Conservation (phyloP, 2,797 vertebrate genomes). For the Hydrocynus forskahlii region DNA sequence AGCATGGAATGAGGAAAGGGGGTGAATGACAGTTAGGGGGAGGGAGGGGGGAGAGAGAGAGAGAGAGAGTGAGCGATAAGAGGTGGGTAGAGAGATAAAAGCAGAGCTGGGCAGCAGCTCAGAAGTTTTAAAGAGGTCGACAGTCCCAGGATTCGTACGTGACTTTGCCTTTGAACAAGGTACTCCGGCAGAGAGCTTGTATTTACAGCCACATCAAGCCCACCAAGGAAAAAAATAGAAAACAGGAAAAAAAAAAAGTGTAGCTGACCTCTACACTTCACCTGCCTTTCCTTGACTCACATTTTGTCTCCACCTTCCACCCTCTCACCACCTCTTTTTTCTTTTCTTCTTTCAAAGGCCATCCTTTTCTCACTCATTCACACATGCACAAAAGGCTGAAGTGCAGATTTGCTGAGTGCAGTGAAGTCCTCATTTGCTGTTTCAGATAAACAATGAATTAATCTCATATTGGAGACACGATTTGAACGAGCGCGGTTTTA, state of each 20-base stretch:
- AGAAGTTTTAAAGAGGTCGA: conserved; percentile 38
- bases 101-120: neutral
- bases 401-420: too few relatives aligned
- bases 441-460: too few relatives aligned
- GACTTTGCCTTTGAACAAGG: conserved; percentile 17
- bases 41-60: neutral
- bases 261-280: conserved; percentile 28
- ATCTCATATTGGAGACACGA: too few relatives aligned
- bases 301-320: neutral
- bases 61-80: neutral
- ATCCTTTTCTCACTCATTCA: too few relatives aligned
- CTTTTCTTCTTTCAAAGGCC: neutral
- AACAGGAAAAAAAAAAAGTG: conserved; percentile 17
- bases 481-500: too few relatives aligned
- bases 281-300: neutral
- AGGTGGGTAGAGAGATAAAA: too few relatives aligned
- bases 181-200: conserved; percentile 23
- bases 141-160: conserved; percentile 20
- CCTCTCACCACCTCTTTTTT: neutral
- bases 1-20: neutral
- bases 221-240: neutral
- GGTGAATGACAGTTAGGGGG: neutral
- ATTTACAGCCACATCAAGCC: conserved; percentile 46
- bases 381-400: too few relatives aligned
- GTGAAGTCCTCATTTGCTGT: too few relatives aligned